These are phyloP conservation scores for Subanguina moxae DNA, from an alignment of 1,140 invertebrate species.

Conservation along the genomic window DNA sequence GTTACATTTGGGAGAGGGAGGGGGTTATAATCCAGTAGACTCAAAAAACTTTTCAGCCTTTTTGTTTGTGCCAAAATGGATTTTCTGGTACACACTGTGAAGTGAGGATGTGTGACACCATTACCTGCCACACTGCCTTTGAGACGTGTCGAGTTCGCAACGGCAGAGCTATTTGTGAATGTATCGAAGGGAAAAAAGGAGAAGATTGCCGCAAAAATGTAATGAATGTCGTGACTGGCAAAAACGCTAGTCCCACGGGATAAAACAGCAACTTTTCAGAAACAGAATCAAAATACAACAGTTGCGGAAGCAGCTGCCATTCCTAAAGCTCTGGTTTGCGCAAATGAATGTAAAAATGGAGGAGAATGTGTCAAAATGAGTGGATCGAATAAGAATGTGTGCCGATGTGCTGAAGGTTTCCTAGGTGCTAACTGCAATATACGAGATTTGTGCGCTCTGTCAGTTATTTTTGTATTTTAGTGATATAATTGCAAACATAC, in stretches of 20 bases:
- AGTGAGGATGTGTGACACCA: neutral
- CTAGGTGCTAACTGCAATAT: constrained; percentile 10
- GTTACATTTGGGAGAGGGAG: neutral
- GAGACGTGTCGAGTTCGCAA: neutral
- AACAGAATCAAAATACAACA: too few relatives aligned
- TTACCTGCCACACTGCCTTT: neutral
- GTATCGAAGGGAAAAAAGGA: neutral
- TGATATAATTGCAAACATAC: neutral
- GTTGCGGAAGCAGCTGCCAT: too few relatives aligned
- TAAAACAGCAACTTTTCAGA: too few relatives aligned
- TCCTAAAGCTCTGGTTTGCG: neutral
- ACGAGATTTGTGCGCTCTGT: constrained; percentile 8
- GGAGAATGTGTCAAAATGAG: neutral
- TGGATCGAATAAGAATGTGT: neutral
- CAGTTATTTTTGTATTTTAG: neutral
- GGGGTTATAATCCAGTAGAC: neutral
- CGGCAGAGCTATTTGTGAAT: neutral
- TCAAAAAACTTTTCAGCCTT: neutral
- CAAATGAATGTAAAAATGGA: neutral
- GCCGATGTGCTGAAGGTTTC: neutral
- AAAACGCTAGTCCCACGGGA: too few relatives aligned
- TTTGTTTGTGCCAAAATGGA: neutral
- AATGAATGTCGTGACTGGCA: neutral
- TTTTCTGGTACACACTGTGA: neutral
- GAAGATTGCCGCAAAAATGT: neutral